These are phyloP conservation scores for Julus scanicus DNA, from an alignment of 2,888 invertebrate species.

Conservation along the genomic window DNA sequence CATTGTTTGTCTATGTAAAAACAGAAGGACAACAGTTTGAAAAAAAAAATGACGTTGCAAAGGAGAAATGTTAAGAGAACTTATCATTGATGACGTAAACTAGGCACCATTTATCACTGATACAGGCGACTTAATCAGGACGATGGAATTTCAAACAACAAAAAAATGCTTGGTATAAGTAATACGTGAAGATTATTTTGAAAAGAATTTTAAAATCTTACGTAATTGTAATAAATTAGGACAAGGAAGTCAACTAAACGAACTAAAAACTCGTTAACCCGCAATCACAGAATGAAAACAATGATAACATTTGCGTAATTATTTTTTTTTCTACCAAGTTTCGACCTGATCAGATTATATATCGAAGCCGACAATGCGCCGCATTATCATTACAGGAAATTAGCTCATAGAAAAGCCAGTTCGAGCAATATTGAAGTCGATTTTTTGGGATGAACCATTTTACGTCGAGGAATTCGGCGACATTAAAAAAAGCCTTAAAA, in stretches of 20 bases:
- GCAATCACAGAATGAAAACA: conserved; percentile 40
- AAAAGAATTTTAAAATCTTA: conserved; percentile 37
- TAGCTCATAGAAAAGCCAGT: conserved; percentile 10
- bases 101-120: conserved; percentile 24
- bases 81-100: neutral
- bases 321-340: neutral
- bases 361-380: conserved; percentile 20
- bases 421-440: neutral
- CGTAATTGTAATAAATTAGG: conserved; percentile 39
- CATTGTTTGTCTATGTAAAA: conserved; percentile 15
- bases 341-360: conserved; percentile 9
- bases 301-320: conserved; percentile 36
- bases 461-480: neutral
- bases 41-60: conserved; percentile 30
- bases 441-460: neutral
- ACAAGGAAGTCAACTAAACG: conserved; percentile 43
- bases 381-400: conserved; percentile 39
- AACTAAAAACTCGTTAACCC: conserved; percentile 26
- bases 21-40: neutral
- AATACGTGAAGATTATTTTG: conserved; percentile 23
- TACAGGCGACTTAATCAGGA: conserved; percentile 13
- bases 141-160: neutral
- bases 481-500: neutral
- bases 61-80: neutral
- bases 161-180: conserved; percentile 5